Base-by-base conservation (phyloP, 2,797 vertebrate species). In the Myripristis jacobus region DNA sequence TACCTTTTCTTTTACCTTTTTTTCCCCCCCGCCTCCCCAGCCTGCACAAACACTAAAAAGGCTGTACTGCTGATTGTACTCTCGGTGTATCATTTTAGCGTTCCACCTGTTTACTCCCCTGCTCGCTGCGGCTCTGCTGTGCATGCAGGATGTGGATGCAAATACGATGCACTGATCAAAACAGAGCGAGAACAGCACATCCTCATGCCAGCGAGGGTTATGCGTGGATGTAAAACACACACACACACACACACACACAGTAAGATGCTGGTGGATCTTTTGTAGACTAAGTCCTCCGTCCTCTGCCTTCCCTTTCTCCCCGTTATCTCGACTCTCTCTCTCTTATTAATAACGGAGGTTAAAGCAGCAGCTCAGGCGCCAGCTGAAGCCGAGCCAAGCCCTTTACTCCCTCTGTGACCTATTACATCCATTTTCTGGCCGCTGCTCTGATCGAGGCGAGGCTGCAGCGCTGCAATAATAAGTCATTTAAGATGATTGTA, bases 201-300 rank as follows among this genome's bases (percentile, higher is more conserved):
- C 63, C 62, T 13, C 9, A 53, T 50, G 54, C 57, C 48, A 67
- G 44, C 31, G 38, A 46, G 9, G 18, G 34, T n/a, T 61, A 19
- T 27, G 51, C 47, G 27, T 57, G 24, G 19, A 75, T 64, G 43
- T 55, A 76, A 63, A 11, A 54, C 57, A 51, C 48, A 67, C 41
- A 52, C 21, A n/a, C 38, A 57, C 50, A 41, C 38, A 61, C 24
- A 50, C 60, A 51, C 80, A 60, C 55, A 51, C n/a, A 21, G 16
- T 77, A 63, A 74, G 77, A 56, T 41, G 62, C 66, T 76, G 41
- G 50, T 2, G 1, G 62, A 69, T 71, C 74, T 66, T 73, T 81
- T 15, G 46, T 43, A 84, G 73, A 75, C 60, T 50, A 73, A 53
- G 36, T 78, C 56, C 66, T n/a, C 44, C 4, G 48, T n/a, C 18